Base-by-base conservation (phyloP, 1,140 invertebrate genomes). In the Trialeurodes vaporariorum region DNA sequence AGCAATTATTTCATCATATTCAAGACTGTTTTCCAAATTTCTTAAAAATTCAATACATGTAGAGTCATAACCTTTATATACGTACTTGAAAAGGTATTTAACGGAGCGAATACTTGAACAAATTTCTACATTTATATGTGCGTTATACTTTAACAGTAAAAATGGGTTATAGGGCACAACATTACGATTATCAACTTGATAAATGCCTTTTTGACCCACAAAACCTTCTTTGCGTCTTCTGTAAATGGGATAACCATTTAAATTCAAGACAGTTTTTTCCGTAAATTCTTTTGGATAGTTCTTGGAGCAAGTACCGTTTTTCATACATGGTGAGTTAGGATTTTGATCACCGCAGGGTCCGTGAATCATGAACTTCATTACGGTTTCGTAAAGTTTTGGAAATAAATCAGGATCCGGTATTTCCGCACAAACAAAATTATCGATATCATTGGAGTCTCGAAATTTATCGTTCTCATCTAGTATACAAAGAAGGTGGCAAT, bases 291-390 rank as follows among this genome's bases (percentile, higher is more conserved):
- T 72, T 0, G 77, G 80, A 72, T 74, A 81, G 5, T 67, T 70
- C 71, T 81, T 81, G 0, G 69, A 67, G 68, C 79, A 81, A 26
- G 71, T 70, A 23, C 69, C 73, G 65, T 78, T 69, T 65, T 69
- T 67, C 75, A 78, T 78, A 64, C 77, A 79, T n/a, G 75, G 75
- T 40, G 73, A 75, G 23, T 0, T 0, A 11, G 0, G 25, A 24
- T 68, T 68, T 0, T 23, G 2, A 12, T 1, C 0, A 12, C 63
- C 63, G 73, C 80, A 84, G 62, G 81, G 81, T 24, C 81, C 81
- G 77, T 84, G 81, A 69, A 82, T 79, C 81, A 83, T 82, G 65
- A 79, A 76, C 65, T 65, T 77, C 0, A 59, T 75, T 25, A 82
- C 72, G 65, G 77, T 71, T 34, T 77, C 74, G 74, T 73, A 74